A percentile compares a stretch with the other conserved stretches of the same genome.
Conservation (phyloP, 2,797 vertebrate genomes). For the Takifugu rubripes region DNA sequence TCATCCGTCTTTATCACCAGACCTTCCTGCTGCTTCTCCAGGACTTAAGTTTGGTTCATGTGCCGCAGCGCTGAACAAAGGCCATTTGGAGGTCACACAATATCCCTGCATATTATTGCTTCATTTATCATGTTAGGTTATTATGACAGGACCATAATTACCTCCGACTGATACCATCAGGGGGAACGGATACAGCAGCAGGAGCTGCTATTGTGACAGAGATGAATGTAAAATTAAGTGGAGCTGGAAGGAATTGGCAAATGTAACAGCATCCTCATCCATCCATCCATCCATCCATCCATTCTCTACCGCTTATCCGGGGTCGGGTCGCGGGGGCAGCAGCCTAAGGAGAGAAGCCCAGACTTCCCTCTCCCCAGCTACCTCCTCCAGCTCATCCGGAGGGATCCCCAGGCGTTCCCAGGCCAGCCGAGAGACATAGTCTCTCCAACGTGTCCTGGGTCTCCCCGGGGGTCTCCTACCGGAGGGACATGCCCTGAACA, state of each 20-base stretch:
- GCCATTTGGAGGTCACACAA: slow-evolving; percentile 64
- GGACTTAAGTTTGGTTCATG: neutral
- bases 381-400: too few relatives aligned
- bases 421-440: too few relatives aligned
- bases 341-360: too few relatives aligned
- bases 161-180: slow-evolving; percentile 18
- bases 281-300: too few relatives aligned
- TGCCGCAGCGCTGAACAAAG: slow-evolving; percentile 38
- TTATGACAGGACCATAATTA: slow-evolving; percentile 37
- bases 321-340: too few relatives aligned
- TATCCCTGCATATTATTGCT: slow-evolving; percentile 37
- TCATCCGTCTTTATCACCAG: too few relatives aligned
- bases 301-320: too few relatives aligned
- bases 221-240: neutral
- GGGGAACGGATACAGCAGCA: slow-evolving; percentile 6
- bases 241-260: neutral
- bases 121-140: slow-evolving; percentile 50
- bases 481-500: too few relatives aligned
- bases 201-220: neutral
- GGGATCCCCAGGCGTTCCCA: too few relatives aligned
- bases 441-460: too few relatives aligned
- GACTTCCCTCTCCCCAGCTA: too few relatives aligned
- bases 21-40: neutral
- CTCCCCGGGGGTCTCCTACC: too few relatives aligned
- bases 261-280: neutral